Conservation (phyloP, 2,888 invertebrate genomes). For the Slavum lentiscoides region DNA sequence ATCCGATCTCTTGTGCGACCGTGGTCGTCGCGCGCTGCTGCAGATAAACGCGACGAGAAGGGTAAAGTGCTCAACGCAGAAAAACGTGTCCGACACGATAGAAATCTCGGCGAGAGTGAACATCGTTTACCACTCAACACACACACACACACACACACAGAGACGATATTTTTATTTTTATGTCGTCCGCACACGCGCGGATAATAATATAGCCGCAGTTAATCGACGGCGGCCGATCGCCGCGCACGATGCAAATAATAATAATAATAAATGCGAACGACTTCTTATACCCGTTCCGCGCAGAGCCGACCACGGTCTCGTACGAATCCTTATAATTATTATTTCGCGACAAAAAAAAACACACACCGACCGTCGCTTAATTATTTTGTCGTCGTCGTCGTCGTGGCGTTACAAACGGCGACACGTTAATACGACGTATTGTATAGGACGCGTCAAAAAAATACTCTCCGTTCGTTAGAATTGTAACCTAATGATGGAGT, state of each 20-base stretch:
- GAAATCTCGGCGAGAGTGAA: slow-evolving; percentile 45
- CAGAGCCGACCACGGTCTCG: neutral
- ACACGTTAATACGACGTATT: too few species aligned
- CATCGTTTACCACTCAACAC: slow-evolving; percentile 52
- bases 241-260: slow-evolving; percentile 1
- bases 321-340: neutral
- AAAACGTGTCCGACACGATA: slow-evolving; percentile 53
- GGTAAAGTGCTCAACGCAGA: slow-evolving; percentile 49
- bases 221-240: neutral
- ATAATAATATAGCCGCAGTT: too few species aligned
- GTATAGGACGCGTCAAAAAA: too few species aligned
- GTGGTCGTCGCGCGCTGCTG: neutral
- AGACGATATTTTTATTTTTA: neutral
- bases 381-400: too few species aligned
- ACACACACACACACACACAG: neutral
- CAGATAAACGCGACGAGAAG: neutral
- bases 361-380: too few species aligned
- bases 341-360: too few species aligned
- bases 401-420: too few species aligned
- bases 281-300: too few species aligned
- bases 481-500: too few species aligned
- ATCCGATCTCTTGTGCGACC: neutral
- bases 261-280: too few species aligned
- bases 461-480: too few species aligned
- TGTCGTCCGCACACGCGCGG: neutral